Evolutionary conservation across 2,888 invertebrate species (phyloP), one percentile per base, ranked within the genome.

Genomic region (Conchocele bisecta): DNA sequence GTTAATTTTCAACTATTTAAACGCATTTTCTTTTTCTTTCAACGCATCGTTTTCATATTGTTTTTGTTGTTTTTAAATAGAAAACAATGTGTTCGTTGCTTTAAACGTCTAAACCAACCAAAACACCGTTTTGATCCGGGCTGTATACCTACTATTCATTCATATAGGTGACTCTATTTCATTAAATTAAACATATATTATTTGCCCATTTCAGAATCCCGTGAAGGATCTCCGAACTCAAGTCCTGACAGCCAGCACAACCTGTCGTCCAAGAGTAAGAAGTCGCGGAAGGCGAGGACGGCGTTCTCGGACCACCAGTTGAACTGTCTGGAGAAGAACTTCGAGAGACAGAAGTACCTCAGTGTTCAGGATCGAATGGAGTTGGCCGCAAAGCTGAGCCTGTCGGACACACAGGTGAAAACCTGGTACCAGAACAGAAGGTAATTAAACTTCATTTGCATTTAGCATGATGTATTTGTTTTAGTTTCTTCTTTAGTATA

Each of bases 381-480:
- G 92, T 94, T 99, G 86, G 99, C 99, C 0, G 96, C 97, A 48
- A 97, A 92, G 93, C 89, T 99, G 85, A 96, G 97, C 86, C 94
- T 99, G 67, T 98, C 97, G 41, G 99, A 99, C 92, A 99, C 99
- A 57, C 99, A 99, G 93, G 99, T 99, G 91, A 99, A 99, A 92
- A 99, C 99, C 87, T 99, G 99, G 99, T 99, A 99, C 92, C 98
- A 99, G 92, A 99, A 99, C 91, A 93, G 99, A 93, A 95, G 98
- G 98, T 89, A 66, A 48, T 69, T 56, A n/a, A n/a, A n/a, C n/a
- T n/a, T n/a, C n/a, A n/a, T n/a, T n/a, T n/a, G n/a, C n/a, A n/a
- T n/a, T n/a, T n/a, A n/a, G n/a, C n/a, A n/a, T 26, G 5, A n/a
- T 17, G 26, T 3, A 53, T 29, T 15, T 7, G 13, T 17, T 53